Evolutionary conservation across 2,888 invertebrate genomes (phyloP), one percentile per base, ranked within the genome.

Genomic region (Spicauda simplicius): DNA sequence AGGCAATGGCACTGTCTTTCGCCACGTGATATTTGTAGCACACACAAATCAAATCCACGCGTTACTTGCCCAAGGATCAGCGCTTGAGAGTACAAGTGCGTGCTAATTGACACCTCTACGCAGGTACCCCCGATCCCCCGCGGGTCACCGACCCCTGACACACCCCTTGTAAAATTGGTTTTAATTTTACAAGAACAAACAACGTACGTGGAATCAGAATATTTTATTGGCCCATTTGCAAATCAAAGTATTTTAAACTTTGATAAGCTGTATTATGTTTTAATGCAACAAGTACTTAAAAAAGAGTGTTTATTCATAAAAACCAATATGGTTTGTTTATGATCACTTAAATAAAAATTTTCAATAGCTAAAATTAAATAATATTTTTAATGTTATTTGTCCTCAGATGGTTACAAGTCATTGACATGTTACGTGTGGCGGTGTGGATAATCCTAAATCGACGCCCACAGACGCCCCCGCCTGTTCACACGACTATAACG

Each of bases 391-490:
- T 41, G 41, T 41, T 41, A 41, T 41, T 12, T 55, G 30, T 33
- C 37, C 18, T 37, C 11, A 16, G 2, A 33, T 37, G 56, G 37
- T 16, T 20, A n/a, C 10, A 59, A 30, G 50, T 60, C 60, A 52
- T 50, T 60, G 50, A 52, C 60, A 18, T 18, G 50, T 60, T 58
- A 41, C n/a, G n/a, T 16, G n/a, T 48, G 45, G n/a, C 41, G 25
- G 25, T 25, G 25, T 25, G 25, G 25, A 25, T 41, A 12, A 41
- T 12, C 41, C 41, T 14, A 41, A 41, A 33, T 6, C 6, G 41
- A 1, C 41, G 41, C 41, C 41, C 41, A 41, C 41, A 41, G 25
- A 12, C 41, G 41, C 41, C 41, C 41, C 41, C 41, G 41, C 41
- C 14, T 41, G 41, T 41, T 14, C 41, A 41, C 41, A 41, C 41